Conservation (phyloP, 2,797 vertebrate genomes). For the Typhlichthys subterraneus region DNA sequence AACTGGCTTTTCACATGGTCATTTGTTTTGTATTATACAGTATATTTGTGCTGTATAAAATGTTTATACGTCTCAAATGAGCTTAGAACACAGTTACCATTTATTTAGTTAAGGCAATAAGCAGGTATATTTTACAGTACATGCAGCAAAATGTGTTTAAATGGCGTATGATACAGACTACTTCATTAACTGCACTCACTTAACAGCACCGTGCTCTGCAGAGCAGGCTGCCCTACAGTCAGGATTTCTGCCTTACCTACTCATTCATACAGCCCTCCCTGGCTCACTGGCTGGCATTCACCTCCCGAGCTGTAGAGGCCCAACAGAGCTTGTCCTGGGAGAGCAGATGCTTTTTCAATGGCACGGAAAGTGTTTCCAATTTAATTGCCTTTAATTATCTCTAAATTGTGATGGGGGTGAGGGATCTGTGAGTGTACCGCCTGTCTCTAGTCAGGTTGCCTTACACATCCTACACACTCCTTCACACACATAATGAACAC, state of each 20-base stretch:
- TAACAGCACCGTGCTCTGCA: constrained; percentile 29
- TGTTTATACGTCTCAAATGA: no score
- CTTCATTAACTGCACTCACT: constrained; percentile 20
- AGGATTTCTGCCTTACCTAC: constrained; percentile 36
- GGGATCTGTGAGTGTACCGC: constrained; percentile 18
- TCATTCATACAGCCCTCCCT: constrained; percentile 47
- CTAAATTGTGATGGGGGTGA: constrained; percentile 47
- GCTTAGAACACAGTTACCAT: no score
- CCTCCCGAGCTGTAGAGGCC: constrained; percentile 14
- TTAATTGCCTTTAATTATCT: constrained; percentile 70
- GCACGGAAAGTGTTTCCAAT: constrained; percentile 52
- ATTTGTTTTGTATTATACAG: no score
- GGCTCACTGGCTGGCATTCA: constrained; percentile 14
- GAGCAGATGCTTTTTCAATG: constrained; percentile 30
- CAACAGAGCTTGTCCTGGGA: constrained; percentile 48
- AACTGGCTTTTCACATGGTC: no score
- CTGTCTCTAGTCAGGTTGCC: constrained; percentile 3
- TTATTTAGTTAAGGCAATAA: no score
- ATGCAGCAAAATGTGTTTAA: no score
- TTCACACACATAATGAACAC: background rate
- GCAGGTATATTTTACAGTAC: no score
- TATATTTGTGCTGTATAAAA: no score
- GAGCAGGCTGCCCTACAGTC: constrained; percentile 32
- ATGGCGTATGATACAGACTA: constrained; percentile 3
- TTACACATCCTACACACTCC: background rate